phyloP scores from a whole-genome alignment of 2,797 vertebrate genomes.

The Sebastiscus tertius region DNA sequence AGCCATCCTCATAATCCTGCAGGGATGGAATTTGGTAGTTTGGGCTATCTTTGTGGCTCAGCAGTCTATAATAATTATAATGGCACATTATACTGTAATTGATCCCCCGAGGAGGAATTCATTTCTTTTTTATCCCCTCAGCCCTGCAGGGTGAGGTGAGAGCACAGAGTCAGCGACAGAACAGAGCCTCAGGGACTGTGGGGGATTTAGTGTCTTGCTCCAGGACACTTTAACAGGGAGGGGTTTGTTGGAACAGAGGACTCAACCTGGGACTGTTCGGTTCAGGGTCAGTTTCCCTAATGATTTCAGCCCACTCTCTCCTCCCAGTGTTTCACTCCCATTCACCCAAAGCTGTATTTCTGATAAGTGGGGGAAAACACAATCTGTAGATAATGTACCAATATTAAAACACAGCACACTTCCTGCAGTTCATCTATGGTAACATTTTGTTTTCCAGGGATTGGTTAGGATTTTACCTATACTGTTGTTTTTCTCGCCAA shows the following conservation, averaged over 20 bases:
- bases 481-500: slow-evolving; percentile 13
- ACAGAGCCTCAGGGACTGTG: slow-evolving; percentile 27
- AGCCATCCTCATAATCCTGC: neutral
- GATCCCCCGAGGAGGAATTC: slow-evolving; percentile 46
- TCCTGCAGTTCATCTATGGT: neutral
- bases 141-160: slow-evolving; percentile 28
- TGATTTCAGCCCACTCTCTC: slow-evolving; percentile 8
- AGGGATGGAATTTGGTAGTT: slow-evolving; percentile 27
- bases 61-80: slow-evolving; percentile 58
- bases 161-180: slow-evolving; percentile 29
- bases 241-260: slow-evolving; percentile 19
- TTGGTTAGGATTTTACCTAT: neutral
- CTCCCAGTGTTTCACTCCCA: neutral
- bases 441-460: neutral
- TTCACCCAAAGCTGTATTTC: neutral
- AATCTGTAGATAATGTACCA: slow-evolving; percentile 3
- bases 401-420: slow-evolving; percentile 15
- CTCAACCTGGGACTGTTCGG: slow-evolving; percentile 24
- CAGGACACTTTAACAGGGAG: slow-evolving; percentile 39
- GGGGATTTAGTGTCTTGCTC: slow-evolving; percentile 47
- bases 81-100: slow-evolving; percentile 53
- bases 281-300: slow-evolving; percentile 42
- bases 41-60: slow-evolving; percentile 31
- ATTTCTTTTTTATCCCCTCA: slow-evolving; percentile 37
- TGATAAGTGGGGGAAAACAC: slow-evolving; percentile 4